These are phyloP conservation scores for Drosophila guanche DNA, from an alignment of 1,140 invertebrate species.

Conservation along the genomic window DNA sequence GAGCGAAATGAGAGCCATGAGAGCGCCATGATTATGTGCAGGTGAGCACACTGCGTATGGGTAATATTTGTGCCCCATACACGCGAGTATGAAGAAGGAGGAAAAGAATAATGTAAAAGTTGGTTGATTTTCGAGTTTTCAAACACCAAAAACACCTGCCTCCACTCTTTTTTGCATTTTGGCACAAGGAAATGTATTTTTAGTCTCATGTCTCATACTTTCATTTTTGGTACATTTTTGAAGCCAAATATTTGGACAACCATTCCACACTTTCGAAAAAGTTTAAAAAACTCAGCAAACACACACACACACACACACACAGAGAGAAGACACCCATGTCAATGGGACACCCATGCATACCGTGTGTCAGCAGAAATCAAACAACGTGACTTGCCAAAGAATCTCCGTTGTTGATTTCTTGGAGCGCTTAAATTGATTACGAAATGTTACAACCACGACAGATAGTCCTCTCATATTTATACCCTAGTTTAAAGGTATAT, in stretches of 20 bases:
- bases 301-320: neutral
- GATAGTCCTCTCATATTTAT: slow-evolving; percentile 16
- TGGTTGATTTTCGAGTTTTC: no score
- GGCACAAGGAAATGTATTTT: slow-evolving; percentile 30
- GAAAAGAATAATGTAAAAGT: no score
- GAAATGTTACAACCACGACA: slow-evolving; percentile 11
- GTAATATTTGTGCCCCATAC: slow-evolving; percentile 14
- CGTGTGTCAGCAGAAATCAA: slow-evolving; percentile 26
- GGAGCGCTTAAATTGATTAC: slow-evolving; percentile 46
- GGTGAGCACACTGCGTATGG: slow-evolving; percentile 31
- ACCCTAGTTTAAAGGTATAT: no score
- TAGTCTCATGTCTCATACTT: neutral
- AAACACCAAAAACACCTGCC: no score
- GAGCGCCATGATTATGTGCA: slow-evolving; percentile 11
- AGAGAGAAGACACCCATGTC: slow-evolving; percentile 26
- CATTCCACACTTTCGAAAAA: slow-evolving; percentile 22
- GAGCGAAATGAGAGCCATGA: slow-evolving; percentile 6
- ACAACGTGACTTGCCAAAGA: slow-evolving; percentile 44
- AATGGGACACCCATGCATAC: neutral
- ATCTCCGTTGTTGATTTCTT: slow-evolving; percentile 40
- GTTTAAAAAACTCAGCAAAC: neutral
- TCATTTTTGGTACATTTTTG: slow-evolving; percentile 5
- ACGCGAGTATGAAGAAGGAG: no score
- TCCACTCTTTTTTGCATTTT: slow-evolving; percentile 12
- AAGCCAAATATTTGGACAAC: slow-evolving; percentile 35